Percentiles rank a stretch among this genome's conserved stretches.
Conservation (phyloP, 2,113 vertebrate genomes). For the Clinocottus analis region DNA sequence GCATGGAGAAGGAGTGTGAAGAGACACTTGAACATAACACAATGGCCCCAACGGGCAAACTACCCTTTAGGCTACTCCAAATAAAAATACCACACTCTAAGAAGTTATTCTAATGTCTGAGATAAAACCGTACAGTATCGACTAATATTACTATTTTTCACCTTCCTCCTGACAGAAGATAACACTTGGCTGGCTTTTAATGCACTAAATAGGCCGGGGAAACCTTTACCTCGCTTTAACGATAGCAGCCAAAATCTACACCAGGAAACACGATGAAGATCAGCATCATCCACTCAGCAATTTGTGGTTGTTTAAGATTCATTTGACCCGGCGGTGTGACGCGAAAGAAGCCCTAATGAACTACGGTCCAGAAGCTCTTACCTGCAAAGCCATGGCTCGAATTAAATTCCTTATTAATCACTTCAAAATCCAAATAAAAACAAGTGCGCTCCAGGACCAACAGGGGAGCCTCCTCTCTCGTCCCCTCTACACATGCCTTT, state of each 20-base stretch:
- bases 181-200: neutral
- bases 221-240: neutral
- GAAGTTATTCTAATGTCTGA: slow-evolving; percentile 2
- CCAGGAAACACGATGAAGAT: neutral
- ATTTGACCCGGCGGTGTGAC: neutral
- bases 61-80: neutral
- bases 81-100: neutral
- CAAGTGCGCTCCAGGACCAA: neutral
- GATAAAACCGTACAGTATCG: slow-evolving; percentile 4
- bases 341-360: neutral
- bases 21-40: slow-evolving; percentile 12
- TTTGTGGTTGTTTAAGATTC: neutral
- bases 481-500: slow-evolving; percentile 2
- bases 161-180: neutral
- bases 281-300: neutral
- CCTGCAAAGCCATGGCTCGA: slow-evolving; percentile 67
- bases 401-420: slow-evolving; percentile 19
- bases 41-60: neutral
- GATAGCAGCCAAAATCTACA: neutral
- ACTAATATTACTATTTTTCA: neutral
- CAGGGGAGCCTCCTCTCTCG: neutral
- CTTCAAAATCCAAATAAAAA: slow-evolving; percentile 22
- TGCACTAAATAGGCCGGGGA: neutral
- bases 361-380: slow-evolving; percentile 54
- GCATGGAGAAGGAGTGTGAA: slow-evolving; percentile 7